Evolutionary conservation across 2,797 vertebrate genomes (phyloP).

Genomic region (Takifugu rubripes): DNA sequence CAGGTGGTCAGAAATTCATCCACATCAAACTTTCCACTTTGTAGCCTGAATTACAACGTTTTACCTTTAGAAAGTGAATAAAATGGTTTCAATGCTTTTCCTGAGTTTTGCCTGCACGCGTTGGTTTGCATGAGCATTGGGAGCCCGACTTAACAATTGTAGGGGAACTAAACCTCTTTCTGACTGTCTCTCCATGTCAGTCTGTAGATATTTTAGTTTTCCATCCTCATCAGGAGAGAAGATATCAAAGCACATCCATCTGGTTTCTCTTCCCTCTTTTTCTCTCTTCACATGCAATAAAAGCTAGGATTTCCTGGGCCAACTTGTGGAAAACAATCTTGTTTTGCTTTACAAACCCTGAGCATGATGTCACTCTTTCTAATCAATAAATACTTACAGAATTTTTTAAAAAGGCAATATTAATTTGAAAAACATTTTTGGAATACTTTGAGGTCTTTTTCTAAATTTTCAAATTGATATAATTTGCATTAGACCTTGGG

Average conservation of each 20-base stretch:
- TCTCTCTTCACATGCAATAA: conserved; percentile 20
- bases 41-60: neutral
- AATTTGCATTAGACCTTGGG: too few species aligned
- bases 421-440: too few species aligned
- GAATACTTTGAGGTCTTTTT: too few species aligned
- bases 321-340: conserved; percentile 13
- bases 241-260: conserved; percentile 62
- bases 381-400: too few species aligned
- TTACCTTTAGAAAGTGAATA: neutral
- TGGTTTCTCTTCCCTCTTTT: conserved; percentile 25
- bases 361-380: neutral
- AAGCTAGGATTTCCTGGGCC: conserved; percentile 12
- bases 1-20: neutral
- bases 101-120: conserved; percentile 36
- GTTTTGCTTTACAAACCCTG: conserved; percentile 2
- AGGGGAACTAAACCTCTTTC: conserved; percentile 51
- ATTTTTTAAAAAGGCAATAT: too few species aligned
- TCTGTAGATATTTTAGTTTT: conserved; percentile 38
- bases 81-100: neutral
- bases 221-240: conserved; percentile 38
- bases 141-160: conserved; percentile 61
- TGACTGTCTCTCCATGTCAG: conserved; percentile 29
- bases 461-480: too few species aligned
- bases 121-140: conserved; percentile 31
- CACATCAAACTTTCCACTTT: neutral